Evolutionary conservation across 2,888 invertebrate species (phyloP).

Genomic region (Unio pictorum): DNA sequence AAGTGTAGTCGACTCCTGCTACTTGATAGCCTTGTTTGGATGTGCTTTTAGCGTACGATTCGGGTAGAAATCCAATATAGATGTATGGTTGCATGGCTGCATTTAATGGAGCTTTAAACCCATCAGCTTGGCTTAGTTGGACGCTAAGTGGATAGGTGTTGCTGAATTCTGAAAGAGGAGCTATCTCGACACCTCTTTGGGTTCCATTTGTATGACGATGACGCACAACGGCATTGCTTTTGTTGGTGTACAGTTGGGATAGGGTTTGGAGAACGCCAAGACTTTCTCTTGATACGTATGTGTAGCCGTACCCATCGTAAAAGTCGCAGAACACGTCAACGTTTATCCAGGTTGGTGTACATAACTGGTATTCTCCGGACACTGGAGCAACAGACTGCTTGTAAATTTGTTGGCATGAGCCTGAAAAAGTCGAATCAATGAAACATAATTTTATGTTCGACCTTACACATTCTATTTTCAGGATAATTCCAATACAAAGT

Average conservation of each 20-base stretch:
- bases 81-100: neutral
- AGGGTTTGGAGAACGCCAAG: too few relatives aligned
- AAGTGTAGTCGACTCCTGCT: slow-evolving; percentile 1
- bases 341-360: too few relatives aligned
- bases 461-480: too few relatives aligned
- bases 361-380: too few relatives aligned
- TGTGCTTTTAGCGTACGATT: neutral
- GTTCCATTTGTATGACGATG: neutral
- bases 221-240: neutral
- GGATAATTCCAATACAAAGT: too few relatives aligned
- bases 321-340: too few relatives aligned
- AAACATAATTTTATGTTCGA: too few relatives aligned
- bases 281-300: too few relatives aligned
- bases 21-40: slow-evolving; percentile 3
- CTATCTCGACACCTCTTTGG: slow-evolving; percentile 7
- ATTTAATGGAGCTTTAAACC: slow-evolving; percentile 2
- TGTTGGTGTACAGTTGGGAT: slow-evolving; percentile 1
- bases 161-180: neutral
- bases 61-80: slow-evolving; percentile 5
- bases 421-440: too few relatives aligned
- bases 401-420: too few relatives aligned
- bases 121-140: neutral
- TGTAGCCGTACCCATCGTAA: too few relatives aligned
- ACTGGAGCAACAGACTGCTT: too few relatives aligned
- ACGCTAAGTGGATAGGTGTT: slow-evolving; percentile 1